Base-by-base conservation (phyloP, 1,140 invertebrate species). In the Solen grandis region DNA sequence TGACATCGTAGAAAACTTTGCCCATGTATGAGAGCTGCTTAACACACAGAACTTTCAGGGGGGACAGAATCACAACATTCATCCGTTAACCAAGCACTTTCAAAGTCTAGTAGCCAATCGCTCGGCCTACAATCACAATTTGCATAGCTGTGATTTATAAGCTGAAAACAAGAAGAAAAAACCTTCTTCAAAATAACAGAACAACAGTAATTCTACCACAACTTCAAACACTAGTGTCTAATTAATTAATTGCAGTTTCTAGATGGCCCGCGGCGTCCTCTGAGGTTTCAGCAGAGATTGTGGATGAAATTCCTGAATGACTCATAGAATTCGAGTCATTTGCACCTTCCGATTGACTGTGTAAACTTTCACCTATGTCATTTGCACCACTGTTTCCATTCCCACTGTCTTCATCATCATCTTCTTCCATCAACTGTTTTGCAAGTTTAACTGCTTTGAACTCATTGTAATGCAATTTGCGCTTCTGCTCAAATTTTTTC, bases 391-490 rank as follows among this genome's bases (percentile, higher is more conserved):
- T 57, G 55, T 59, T 54, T 29, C 38, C 69, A 19, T 84, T 83
- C 14, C 86, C 86, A 5, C 96, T 95, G 16, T 96, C 96, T 0
- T 97, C 96, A 16, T 97, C 96, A 27, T 96, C 96, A 78, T 98
- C 97, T 88, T 98, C 96, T 78, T 96, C 94, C 93, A 99, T 95
- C 73, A 98, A 93, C 92, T 98, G 96, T 85, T 96, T 93, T 2
- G 97, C 97, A 82, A 98, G 92, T 92, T 98, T 96, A 0, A 99
- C 95, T 4, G 97, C 97, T 91, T 97, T 95, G 92, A 97, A 99
- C 92, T 99, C 98, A 92, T 99, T 98, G 92, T 99, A 99, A 91
- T 99, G 99, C 80, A 96, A 95, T 93, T 98, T 99, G 70, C 98
- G 94, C 91, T 99, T 99, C 52, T 95, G 75, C 92, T 98, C 96